Base-by-base conservation (phyloP, 2,113 vertebrate genomes). In the Chelonoidis abingdonii region DNA sequence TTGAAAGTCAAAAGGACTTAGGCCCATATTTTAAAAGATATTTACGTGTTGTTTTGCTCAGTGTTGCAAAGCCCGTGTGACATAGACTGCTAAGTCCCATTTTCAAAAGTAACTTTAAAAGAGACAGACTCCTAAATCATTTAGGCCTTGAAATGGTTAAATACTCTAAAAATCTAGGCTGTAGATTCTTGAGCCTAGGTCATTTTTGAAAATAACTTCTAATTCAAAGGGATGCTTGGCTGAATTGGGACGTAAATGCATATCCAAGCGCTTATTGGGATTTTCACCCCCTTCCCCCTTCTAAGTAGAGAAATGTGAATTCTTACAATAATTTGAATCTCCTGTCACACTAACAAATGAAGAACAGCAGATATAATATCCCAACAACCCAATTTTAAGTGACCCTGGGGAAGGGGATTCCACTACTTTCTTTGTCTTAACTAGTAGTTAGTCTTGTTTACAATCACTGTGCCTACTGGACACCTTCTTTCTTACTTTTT, bases 291-390 rank as follows among this genome's bases (percentile, higher is more conserved):
- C 52, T 86, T 49, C 31, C 53, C 41, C 69, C 84, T 54, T 76
- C 76, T 88, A 53, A 95, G 84, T 65, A 52, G 86, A n/a, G 75
- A 35, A 7, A 35, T 62, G 8, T 44, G 62, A 84, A 75, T 96
- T 35, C 4, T 85, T 11, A 47, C 50, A 87, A 79, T 84, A 86
- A 88, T 88, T 82, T 84, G 87, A 85, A 95, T 90, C 59, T 88
- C 81, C 87, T 93, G 94, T 95, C 56, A 29, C 53, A 84, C 90
- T 80, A 49, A 59, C 54, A 94, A 92, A 96, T 87, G 87, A 97
- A 93, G 96, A 98, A 76, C 84, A 97, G 91, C 97, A 96, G 92
- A 75, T 84, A 75, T 93, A 96, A 97, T 84, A 65, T 8, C 41
- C 94, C 90, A 92, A 90, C 93, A 88, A 13, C 93, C 94, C 62